Evolutionary conservation across 2,888 invertebrate species (phyloP).

Genomic region (Nephrotoma flavescens): DNA sequence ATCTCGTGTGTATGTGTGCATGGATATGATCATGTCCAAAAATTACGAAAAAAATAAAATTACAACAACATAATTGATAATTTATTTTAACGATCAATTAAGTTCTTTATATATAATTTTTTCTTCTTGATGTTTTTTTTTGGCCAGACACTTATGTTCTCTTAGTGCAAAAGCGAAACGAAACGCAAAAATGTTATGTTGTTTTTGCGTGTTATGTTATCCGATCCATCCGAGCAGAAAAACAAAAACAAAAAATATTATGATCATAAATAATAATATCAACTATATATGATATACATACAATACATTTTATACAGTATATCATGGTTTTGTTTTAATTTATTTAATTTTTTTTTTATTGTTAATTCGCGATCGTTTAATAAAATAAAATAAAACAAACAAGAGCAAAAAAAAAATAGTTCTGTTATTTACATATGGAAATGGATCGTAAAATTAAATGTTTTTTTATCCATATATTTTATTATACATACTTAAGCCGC

Average conservation of each 20-base stretch:
- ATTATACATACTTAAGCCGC: not conserved
- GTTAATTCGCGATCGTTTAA: not conserved
- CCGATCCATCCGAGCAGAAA: not conserved
- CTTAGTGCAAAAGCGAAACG: not conserved
- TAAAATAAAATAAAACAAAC: not conserved
- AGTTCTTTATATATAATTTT: not conserved
- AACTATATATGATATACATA: too few species aligned
- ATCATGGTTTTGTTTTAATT: not conserved
- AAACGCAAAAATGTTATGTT: not conserved
- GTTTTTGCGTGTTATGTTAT: not conserved
- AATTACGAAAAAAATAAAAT: not conserved
- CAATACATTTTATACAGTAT: not conserved
- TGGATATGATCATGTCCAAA: not conserved
- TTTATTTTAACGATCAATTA: not conserved
- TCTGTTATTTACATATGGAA: not conserved
- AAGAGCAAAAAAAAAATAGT: not conserved
- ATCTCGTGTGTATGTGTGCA: not conserved
- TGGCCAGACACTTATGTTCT: not conserved
- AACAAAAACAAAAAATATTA: not conserved
- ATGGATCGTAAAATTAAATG: not conserved
- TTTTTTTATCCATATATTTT: not conserved
- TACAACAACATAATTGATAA: not conserved
- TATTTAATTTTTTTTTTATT: not conserved
- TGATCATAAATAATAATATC: not conserved
- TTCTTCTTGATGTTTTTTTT: not conserved